phyloP scores from a whole-genome alignment of 2,797 vertebrate species.

The Sarcophilus harrisii region DNA sequence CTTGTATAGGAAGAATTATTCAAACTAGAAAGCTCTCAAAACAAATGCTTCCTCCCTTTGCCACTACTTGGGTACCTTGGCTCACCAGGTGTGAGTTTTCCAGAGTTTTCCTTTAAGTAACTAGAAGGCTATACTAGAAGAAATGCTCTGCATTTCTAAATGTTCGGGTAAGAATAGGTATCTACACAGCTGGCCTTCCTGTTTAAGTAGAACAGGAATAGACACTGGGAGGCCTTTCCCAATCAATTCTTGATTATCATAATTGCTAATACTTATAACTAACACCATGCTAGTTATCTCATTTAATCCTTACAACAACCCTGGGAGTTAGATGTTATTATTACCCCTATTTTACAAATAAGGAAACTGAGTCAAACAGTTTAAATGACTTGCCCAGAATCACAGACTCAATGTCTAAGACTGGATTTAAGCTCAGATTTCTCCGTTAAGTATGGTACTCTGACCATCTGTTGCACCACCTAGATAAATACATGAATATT shows the following conservation, averaged over 20 bases:
- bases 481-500: background rate
- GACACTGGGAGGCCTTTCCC: background rate
- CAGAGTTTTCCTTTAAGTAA: no score
- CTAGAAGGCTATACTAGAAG: background rate
- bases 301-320: background rate
- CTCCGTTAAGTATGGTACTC: background rate
- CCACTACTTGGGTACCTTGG: background rate
- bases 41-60: background rate
- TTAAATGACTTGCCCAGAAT: background rate
- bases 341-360: background rate
- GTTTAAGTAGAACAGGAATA: background rate
- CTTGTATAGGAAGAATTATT: background rate
- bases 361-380: background rate
- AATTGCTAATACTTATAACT: background rate
- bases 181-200: background rate
- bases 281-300: background rate
- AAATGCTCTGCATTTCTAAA: background rate
- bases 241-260: background rate
- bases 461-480: background rate
- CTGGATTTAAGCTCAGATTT: background rate
- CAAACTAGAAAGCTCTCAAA: background rate
- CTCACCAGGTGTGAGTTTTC: background rate
- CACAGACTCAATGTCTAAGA: background rate
- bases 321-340: background rate
- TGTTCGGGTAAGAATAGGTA: background rate